These are phyloP conservation scores for Recurvirostra avosetta DNA, from an alignment of 2,113 vertebrate species.

Conservation along the genomic window DNA sequence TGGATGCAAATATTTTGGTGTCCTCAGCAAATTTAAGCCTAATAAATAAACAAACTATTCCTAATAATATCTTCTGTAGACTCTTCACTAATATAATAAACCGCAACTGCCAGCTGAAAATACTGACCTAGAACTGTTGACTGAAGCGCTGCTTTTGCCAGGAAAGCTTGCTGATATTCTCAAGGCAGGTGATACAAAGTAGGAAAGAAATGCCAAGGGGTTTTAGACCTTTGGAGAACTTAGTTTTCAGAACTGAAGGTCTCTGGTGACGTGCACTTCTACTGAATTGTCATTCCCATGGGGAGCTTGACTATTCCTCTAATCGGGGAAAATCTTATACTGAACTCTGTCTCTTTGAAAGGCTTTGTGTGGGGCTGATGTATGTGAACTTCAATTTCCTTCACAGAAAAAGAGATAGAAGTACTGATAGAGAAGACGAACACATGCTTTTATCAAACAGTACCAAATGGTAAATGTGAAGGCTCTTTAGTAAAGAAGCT, in stretches of 20 bases:
- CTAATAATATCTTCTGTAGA: not conserved
- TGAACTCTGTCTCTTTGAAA: not conserved
- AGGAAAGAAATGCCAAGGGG: not conserved
- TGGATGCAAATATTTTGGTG: not conserved
- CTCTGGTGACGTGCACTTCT: not conserved
- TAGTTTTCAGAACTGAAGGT: not conserved
- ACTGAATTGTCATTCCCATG: not conserved
- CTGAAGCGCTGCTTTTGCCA: not conserved
- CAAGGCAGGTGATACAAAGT: accelerated
- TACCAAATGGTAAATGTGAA: not conserved
- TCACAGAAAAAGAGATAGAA: not conserved
- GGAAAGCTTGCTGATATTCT: not conserved
- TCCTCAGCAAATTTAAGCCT: not conserved
- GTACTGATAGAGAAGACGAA: not conserved
- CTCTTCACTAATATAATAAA: not conserved
- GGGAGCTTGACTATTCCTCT: not conserved
- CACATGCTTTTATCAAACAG: not conserved
- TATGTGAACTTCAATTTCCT: not conserved
- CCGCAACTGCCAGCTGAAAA: not conserved
- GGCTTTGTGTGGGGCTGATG: not conserved
- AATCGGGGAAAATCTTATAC: not conserved
- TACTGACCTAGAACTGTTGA: not conserved
- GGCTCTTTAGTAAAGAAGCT: not conserved
- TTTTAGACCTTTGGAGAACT: not conserved
- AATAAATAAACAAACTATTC: not conserved